Evolutionary conservation across 2,888 invertebrate species (phyloP), one percentile per base, ranked within the genome.

Genomic region (Brassicogethes aeneus): DNA sequence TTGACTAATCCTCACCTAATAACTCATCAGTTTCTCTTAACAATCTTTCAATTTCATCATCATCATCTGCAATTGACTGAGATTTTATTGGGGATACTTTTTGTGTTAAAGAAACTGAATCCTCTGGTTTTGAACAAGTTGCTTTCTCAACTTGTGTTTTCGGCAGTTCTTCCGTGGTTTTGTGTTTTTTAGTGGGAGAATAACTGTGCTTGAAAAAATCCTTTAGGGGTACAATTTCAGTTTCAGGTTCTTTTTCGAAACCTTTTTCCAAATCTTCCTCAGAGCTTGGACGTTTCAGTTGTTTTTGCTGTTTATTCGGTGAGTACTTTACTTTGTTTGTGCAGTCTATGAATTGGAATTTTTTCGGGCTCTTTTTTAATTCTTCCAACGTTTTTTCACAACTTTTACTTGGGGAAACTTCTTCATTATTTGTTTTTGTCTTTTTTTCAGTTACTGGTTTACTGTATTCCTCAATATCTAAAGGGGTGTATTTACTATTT

Each of bases 41-140:
- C 15, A 34, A 34, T 15, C n/a, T 3, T 15, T 34, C 34, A 14
- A 34, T 34, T 10, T 34, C 34, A 7, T 34, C 34, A 34, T 34
- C 23, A 23, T 23, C 10, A 23, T 7, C 10, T 10, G 23, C 23
- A 23, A 7, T 23, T 23, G 23, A 23, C 5, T 23, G 5, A 23
- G 23, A 23, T 23, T 23, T 23, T 23, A 23, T 23, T 23, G 23
- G 23, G 5, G 10, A 7, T 10, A 23, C 5, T 10, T 23, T n/a
- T n/a, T n/a, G n/a, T n/a, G n/a, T n/a, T n/a, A n/a, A n/a, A n/a
- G n/a, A n/a, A n/a, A n/a, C 23, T 23, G 23, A 23, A 23, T 23
- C 23, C 10, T n/a, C n/a, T n/a, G 23, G 5, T 23, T 23, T 23
- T 7, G 23, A 23, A 23, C 23, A 23, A 23, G 5, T 23, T 7